phyloP scores from a whole-genome alignment of 2,797 vertebrate species.

The Eulemur coronatus region DNA sequence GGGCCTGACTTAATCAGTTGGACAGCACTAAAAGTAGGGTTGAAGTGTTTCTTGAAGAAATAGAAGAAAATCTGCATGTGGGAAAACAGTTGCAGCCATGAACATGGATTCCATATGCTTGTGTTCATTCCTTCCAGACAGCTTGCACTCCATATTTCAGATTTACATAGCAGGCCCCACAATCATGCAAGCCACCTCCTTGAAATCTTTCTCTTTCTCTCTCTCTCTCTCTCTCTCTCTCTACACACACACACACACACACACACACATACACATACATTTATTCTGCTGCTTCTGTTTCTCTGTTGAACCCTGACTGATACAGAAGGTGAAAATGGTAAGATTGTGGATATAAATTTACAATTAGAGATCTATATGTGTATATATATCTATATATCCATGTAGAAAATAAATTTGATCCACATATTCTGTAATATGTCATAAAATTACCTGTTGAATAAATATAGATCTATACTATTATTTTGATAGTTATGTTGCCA shows the following conservation, averaged over 20 bases:
- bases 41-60: not conserved
- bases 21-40: not conserved
- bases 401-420: not conserved
- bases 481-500: not conserved
- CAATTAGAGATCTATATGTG: not conserved
- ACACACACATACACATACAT: not conserved
- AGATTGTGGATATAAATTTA: not conserved
- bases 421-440: not conserved
- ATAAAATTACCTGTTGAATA: not conserved
- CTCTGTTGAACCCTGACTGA: not conserved
- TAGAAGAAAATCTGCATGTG: not conserved
- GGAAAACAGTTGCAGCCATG: not conserved
- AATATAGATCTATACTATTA: not conserved
- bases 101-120: not conserved
- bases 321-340: not conserved
- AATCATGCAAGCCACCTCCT: not conserved
- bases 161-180: fast-evolving
- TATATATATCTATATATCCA: not conserved
- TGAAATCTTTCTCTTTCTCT: not conserved
- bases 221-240: not conserved
- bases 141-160: not conserved
- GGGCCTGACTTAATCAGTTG: not conserved
- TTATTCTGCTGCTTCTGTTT: not conserved
- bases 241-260: not conserved
- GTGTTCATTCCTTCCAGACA: not conserved